A percentile compares a stretch with the other conserved stretches of the same genome.
phyloP scores from a whole-genome alignment of 2,888 invertebrate genomes.

The Cosmopolites sordidus region DNA sequence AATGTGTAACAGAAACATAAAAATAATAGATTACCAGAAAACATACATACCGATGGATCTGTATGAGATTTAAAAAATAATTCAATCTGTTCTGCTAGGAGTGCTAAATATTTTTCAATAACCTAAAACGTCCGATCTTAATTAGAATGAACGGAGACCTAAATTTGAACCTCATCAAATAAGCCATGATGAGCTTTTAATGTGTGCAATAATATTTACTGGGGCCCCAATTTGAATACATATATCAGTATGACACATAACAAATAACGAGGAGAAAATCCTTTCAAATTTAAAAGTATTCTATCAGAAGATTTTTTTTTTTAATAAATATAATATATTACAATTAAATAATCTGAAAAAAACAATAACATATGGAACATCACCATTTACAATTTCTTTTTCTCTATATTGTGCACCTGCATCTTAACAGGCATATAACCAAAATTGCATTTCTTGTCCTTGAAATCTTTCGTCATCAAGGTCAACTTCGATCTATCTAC shows the following conservation, averaged over 20 bases:
- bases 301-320: too few relatives aligned
- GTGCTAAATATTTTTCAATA: slow-evolving; percentile 16
- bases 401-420: slow-evolving; percentile 36
- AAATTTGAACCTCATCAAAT: too few relatives aligned
- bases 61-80: slow-evolving; percentile 10
- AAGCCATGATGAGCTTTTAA: too few relatives aligned
- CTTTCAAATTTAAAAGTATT: too few relatives aligned
- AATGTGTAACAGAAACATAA: too few relatives aligned
- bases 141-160: too few relatives aligned
- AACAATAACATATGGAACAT: background rate
- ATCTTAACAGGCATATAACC: slow-evolving; percentile 36
- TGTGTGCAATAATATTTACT: too few relatives aligned
- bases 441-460: slow-evolving; percentile 26
- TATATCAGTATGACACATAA: too few relatives aligned
- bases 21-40: too few relatives aligned
- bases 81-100: slow-evolving; percentile 20
- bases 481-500: slow-evolving; percentile 19
- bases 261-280: too few relatives aligned
- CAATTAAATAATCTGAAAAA: background rate
- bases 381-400: slow-evolving; percentile 17
- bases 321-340: background rate
- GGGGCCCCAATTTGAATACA: too few relatives aligned
- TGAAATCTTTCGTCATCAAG: slow-evolving; percentile 23
- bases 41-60: slow-evolving; percentile 15
- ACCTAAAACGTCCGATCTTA: slow-evolving; percentile 9